A percentile compares a stretch with the other conserved stretches of the same genome.
phyloP scores from a whole-genome alignment of 1,140 invertebrate genomes.

The Drosophila leontia region DNA sequence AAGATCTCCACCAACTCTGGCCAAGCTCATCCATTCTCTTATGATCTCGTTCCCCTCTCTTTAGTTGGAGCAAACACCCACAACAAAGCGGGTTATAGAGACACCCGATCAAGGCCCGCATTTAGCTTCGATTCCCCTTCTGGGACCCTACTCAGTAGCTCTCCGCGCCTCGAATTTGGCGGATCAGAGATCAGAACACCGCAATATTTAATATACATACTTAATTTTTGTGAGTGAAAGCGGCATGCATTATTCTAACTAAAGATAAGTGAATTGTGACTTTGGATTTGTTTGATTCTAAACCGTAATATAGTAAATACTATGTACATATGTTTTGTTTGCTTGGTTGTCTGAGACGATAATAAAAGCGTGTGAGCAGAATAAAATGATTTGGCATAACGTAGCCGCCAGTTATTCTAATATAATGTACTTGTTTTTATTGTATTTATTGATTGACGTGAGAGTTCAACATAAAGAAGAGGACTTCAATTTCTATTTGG shows the following conservation, averaged over 20 bases:
- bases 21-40: background rate
- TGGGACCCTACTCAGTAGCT: constrained; percentile 12
- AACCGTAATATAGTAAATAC: background rate
- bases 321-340: background rate
- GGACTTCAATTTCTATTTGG: background rate
- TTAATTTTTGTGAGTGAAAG: constrained; percentile 19
- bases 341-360: background rate
- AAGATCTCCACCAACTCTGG: background rate
- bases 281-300: constrained; percentile 16
- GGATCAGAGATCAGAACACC: constrained; percentile 20
- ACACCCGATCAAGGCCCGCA: background rate
- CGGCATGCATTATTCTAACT: constrained; percentile 5
- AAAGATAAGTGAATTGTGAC: constrained; percentile 26
- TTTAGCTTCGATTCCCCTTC: background rate
- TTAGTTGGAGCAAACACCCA: constrained; percentile 5
- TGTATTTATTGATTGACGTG: constrained; percentile 1
- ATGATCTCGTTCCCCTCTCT: background rate
- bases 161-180: constrained; percentile 12
- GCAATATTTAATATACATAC: background rate
- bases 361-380: constrained; percentile 39
- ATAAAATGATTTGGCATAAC: constrained; percentile 14
- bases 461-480: background rate
- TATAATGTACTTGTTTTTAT: background rate
- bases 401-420: background rate
- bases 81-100: constrained; percentile 13